phyloP scores from a whole-genome alignment of 2,888 invertebrate species.

The Uloborus plumipes region DNA sequence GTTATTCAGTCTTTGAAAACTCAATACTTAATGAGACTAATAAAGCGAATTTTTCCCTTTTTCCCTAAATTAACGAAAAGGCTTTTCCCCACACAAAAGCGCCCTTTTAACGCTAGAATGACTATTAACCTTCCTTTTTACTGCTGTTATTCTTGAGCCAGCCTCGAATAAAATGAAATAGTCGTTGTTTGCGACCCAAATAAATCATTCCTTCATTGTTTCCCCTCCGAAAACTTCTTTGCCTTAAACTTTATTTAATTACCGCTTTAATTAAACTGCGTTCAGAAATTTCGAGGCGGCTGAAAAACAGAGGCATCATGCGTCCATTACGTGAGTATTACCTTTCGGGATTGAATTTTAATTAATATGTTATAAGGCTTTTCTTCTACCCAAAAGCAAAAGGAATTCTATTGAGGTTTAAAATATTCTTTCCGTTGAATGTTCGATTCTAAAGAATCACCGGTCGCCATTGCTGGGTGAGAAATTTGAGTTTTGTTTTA shows the following conservation, averaged over 20 bases:
- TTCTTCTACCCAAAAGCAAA: no score
- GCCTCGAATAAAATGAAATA: constrained; percentile 41
- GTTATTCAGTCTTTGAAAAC: constrained; percentile 25
- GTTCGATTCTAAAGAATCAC: no score
- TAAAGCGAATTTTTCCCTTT: constrained; percentile 43
- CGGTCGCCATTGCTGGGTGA: no score
- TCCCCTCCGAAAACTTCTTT: constrained; percentile 32
- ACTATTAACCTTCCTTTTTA: constrained; percentile 55
- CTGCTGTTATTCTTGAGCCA: constrained; percentile 34
- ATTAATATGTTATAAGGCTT: no score
- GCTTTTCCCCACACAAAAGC: constrained; percentile 30
- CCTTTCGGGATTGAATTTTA: no score
- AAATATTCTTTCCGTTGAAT: no score
- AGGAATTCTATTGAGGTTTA: no score
- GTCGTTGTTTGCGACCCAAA: constrained; percentile 45
- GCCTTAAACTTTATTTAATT: constrained; percentile 51
- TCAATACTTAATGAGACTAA: constrained; percentile 44
- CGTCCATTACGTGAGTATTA: no score
- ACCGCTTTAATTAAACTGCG: constrained; percentile 54
- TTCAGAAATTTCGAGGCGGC: constrained; percentile 7
- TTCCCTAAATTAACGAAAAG: constrained; percentile 25
- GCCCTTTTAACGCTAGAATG: constrained; percentile 27
- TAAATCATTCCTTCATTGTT: constrained; percentile 57
- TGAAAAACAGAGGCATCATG: no score
- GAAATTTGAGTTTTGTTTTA: no score